Evolutionary conservation across 2,113 vertebrate genomes (phyloP).

Genomic region (Peromyscus polionotus): DNA sequence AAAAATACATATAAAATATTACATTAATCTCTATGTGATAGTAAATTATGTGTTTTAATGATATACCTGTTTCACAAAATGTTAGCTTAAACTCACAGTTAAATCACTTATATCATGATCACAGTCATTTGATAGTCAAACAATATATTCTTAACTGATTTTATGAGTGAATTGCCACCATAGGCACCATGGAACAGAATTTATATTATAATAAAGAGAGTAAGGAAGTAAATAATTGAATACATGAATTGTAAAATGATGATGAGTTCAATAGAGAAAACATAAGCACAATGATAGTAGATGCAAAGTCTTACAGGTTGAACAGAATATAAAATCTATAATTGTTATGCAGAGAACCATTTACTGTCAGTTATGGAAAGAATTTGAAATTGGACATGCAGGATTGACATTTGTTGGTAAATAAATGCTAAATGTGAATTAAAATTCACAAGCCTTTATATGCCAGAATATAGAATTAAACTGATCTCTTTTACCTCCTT

Average conservation of each 20-base stretch:
- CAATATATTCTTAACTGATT: background rate
- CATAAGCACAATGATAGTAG: background rate
- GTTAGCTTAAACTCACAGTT: background rate
- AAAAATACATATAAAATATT: slow-evolving; percentile 12
- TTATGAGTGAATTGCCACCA: background rate
- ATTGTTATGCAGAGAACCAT: background rate
- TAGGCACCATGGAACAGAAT: background rate
- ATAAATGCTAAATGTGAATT: background rate
- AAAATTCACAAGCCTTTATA: background rate
- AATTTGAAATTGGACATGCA: background rate
- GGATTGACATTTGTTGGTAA: background rate
- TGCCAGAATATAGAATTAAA: background rate
- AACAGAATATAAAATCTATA: background rate
- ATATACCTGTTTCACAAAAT: background rate
- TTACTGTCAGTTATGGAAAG: background rate
- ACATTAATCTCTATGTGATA: background rate
- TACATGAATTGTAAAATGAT: background rate
- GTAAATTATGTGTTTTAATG: background rate
- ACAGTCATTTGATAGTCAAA: background rate
- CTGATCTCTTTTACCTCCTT: background rate
- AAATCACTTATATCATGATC: background rate
- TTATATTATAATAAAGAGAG: background rate
- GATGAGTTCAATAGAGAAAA: background rate
- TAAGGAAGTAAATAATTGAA: background rate
- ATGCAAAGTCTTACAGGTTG: background rate